Percentiles rank a stretch among this genome's conserved stretches.
These are phyloP conservation scores for Eptesicus fuscus DNA, from an alignment of 2,113 vertebrate genomes.

Conservation along the genomic window DNA sequence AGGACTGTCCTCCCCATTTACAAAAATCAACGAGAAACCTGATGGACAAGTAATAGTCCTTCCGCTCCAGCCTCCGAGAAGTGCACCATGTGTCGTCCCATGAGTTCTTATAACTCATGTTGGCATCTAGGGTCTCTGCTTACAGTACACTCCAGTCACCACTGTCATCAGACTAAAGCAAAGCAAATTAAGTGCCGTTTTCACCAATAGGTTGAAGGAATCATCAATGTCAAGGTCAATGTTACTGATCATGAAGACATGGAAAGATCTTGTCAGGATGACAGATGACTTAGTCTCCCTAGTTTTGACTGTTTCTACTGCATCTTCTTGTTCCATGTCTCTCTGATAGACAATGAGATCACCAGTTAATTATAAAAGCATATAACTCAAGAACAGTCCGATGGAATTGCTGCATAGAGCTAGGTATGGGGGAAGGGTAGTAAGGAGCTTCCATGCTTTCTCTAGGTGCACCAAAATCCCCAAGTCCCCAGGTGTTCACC, in stretches of 20 bases:
- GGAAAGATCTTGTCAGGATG: conserved; percentile 85
- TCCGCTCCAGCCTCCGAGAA: conserved; percentile 48
- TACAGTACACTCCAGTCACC: conserved; percentile 56
- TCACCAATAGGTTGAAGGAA: conserved; percentile 92
- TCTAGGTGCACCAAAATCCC: background rate
- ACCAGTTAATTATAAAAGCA: background rate
- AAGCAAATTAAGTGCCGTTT: conserved; percentile 69
- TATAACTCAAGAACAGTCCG: background rate
- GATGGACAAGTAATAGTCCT: conserved; percentile 62
- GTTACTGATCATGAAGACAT: conserved; percentile 82
- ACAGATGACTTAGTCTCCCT: conserved; percentile 90
- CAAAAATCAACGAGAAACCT: conserved; percentile 79
- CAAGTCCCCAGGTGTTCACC: background rate
- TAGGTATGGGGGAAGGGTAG: background rate
- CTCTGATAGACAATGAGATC: conserved; percentile 89
- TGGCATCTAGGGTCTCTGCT: conserved; percentile 47
- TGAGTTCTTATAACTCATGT: conserved; percentile 63
- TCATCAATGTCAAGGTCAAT: conserved; percentile 86
- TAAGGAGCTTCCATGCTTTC: no score
- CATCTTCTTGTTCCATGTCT: conserved; percentile 90
- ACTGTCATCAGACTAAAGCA: conserved; percentile 73
- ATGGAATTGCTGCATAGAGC: background rate
- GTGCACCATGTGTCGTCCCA: conserved; percentile 54
- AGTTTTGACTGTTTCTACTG: conserved; percentile 87
- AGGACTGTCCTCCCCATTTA: conserved; percentile 72